phyloP scores from a whole-genome alignment of 2,797 vertebrate genomes.

The Potorous gilbertii region DNA sequence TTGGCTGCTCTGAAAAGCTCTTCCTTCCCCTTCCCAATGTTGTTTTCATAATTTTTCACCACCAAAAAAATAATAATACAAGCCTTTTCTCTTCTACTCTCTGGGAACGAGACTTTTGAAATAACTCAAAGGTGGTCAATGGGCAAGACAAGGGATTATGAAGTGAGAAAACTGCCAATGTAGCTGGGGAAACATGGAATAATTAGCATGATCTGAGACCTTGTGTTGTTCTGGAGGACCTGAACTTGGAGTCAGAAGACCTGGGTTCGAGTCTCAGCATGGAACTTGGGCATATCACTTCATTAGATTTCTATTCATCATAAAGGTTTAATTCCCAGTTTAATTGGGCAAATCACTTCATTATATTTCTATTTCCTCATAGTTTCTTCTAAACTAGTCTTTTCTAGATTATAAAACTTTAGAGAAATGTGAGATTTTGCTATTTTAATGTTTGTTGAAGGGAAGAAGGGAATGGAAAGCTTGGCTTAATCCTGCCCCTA shows the following conservation, averaged over 20 bases:
- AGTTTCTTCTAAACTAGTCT: background rate
- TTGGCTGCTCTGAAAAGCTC: background rate
- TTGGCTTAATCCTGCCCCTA: background rate
- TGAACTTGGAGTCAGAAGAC: background rate
- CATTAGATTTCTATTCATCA: background rate
- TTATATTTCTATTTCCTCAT: background rate
- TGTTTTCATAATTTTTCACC: background rate
- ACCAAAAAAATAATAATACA: background rate
- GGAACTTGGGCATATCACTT: background rate
- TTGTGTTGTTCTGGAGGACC: background rate
- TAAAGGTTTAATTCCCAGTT: too few relatives aligned
- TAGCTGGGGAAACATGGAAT: background rate
- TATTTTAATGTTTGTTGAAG: background rate
- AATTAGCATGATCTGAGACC: background rate
- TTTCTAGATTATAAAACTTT: background rate
- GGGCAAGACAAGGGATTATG: background rate
- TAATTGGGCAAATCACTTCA: background rate
- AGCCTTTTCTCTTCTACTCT: background rate
- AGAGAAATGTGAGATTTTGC: background rate
- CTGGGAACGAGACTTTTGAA: slow-evolving; percentile 4
- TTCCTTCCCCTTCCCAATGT: background rate
- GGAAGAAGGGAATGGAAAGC: background rate
- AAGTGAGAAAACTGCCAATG: background rate
- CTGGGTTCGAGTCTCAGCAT: background rate
- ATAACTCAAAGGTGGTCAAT: background rate